Base-by-base conservation (phyloP, 2,797 vertebrate species). In the Enteromius paludinosus region DNA sequence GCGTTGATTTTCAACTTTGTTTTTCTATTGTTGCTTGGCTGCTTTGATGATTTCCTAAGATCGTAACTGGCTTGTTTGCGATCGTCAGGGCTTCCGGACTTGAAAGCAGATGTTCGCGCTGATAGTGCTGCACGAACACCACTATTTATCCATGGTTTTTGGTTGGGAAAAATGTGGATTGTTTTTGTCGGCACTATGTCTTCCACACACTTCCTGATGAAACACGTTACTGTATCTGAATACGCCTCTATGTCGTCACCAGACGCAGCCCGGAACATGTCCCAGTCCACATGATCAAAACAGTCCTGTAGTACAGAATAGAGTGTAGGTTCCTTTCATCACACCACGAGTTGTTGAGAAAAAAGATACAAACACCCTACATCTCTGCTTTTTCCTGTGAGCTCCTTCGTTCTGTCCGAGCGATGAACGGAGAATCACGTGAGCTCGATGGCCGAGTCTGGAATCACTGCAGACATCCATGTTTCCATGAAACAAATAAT, bases 231-330 rank as follows among this genome's bases (percentile, higher is more conserved):
- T 1, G 52, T 33, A 0, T 70, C 64, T 17, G 74, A 43, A 52
- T 83, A 83, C 4, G 2, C 25, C 0, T 69, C 30, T 2, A 77
- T 70, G 73, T 70, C 17, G 18, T 45, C 62, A 54, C 45, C 62
- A 65, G 72, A 75, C 0, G 61, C 45, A 0, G 38, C 5, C 30
- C 47, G 20, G 25, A 78, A 70, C 74, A 71, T 78, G 8, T 78
- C 74, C 45, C 62, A 70, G 73, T 83, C 81, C 18, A 35, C n/a
- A 35, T 59, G 45, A 45, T 83, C 81, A 83, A 83, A 74, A 59
- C 72, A 77, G 17, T 77, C 45, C 33, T 77, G 65, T 14, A 78
- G 81, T 11, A 61, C 62, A 43, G 73, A 45, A 14, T 43, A 43
- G 9, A 43, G 41, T 43, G 41, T 43, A 43, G 41, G 10, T 43